Evolutionary conservation across 2,113 vertebrate genomes (phyloP).

Genomic region (Tetraodon nigroviridis): DNA sequence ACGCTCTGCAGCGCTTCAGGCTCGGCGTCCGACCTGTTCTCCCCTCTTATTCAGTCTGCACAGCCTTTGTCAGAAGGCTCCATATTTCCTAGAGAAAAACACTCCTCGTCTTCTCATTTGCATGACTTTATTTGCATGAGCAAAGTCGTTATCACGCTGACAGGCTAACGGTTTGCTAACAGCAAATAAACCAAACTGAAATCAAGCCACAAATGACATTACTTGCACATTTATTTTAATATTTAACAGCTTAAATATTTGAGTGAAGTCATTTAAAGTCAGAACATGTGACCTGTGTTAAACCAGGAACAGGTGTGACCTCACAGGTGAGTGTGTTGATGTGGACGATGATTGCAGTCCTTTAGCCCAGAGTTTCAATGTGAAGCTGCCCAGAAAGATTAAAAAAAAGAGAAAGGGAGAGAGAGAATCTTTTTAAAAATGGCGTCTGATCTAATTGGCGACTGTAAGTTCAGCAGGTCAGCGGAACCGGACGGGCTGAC

Average conservation of each 20-base stretch:
- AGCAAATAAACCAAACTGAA: not conserved
- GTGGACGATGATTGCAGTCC: conserved; percentile 10
- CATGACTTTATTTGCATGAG: too few species aligned
- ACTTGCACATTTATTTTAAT: too few species aligned
- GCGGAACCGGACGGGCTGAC: conserved; percentile 3
- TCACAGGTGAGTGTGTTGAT: not conserved
- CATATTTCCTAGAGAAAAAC: too few species aligned
- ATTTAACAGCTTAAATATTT: too few species aligned
- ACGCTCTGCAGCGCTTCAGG: not conserved
- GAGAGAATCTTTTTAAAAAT: not conserved
- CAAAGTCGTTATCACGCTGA: too few species aligned
- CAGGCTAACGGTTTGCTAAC: too few species aligned
- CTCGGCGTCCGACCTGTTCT: not conserved
- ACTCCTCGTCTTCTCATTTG: too few species aligned
- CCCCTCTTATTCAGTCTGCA: not conserved
- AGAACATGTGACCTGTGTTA: not conserved
- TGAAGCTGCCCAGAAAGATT: conserved; percentile 22
- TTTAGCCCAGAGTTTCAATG: conserved; percentile 16
- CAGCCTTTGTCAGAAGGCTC: not conserved
- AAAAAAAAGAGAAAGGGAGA: not conserved
- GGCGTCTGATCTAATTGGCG: not conserved
- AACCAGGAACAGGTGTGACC: not conserved
- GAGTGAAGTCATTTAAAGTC: not conserved
- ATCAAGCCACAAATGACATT: not conserved
- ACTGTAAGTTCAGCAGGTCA: not conserved